Evolutionary conservation across 2,888 invertebrate species (phyloP).

Genomic region (Brenthis hecate): DNA sequence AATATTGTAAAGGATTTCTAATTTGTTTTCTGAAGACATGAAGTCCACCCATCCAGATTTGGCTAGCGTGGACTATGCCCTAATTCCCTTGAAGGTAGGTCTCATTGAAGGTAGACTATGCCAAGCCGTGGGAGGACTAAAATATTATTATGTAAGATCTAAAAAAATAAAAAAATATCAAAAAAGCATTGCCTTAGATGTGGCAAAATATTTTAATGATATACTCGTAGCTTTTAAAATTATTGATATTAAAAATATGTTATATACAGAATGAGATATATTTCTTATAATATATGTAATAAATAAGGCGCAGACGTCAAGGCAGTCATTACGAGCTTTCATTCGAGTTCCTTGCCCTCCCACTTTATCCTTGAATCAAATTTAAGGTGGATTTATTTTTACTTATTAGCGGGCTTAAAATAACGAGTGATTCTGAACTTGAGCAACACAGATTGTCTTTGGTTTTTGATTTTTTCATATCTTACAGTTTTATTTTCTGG

Average conservation of each 20-base stretch:
- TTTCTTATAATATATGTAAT: not conserved
- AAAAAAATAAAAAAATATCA: conserved; percentile 11
- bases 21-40: too few species aligned
- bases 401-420: conserved; percentile 18
- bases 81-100: too few species aligned
- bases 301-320: conserved; percentile 8
- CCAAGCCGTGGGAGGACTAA: too few species aligned
- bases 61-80: too few species aligned
- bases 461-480: not conserved
- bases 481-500: not conserved
- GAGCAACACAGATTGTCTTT: not conserved
- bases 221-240: not conserved
- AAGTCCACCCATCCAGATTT: too few species aligned
- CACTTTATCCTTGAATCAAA: conserved; percentile 30
- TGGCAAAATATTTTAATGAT: conserved; percentile 14
- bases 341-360: conserved; percentile 32
- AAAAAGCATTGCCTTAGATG: conserved; percentile 23
- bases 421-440: conserved; percentile 6
- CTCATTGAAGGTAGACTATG: too few species aligned
- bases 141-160: not conserved
- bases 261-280: not conserved
- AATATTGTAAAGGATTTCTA: too few species aligned
- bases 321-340: conserved; percentile 33
- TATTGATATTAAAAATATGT: conserved; percentile 18
- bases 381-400: conserved; percentile 16